Conservation (phyloP, 2,113 vertebrate species). For the Alethe diademata region DNA sequence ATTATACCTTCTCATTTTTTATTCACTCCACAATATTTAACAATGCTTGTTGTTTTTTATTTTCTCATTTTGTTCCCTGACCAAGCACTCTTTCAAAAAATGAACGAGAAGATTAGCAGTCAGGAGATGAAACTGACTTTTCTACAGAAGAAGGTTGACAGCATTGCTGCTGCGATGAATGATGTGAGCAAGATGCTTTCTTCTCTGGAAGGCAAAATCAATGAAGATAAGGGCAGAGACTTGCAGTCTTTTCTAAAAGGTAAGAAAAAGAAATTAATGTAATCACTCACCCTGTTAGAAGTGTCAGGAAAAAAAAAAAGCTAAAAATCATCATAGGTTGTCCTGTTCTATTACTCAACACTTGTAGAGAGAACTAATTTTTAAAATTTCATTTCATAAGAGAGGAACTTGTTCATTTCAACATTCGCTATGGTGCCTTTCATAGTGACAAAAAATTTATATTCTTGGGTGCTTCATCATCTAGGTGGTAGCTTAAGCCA, state of each 20-base stretch:
- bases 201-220: conserved; percentile 78
- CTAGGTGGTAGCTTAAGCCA: not conserved
- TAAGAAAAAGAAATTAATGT: conserved; percentile 67
- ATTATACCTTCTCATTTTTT: not conserved
- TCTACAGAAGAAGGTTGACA: conserved; percentile 75
- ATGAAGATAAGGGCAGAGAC: conserved; percentile 71
- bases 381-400: not conserved
- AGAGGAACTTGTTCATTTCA: not conserved
- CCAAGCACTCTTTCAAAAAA: conserved; percentile 70
- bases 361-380: not conserved
- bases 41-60: not conserved
- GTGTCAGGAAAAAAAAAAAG: not conserved
- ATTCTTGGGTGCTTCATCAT: not conserved
- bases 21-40: not conserved
- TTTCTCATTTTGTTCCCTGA: not conserved
- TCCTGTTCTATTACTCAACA: not conserved
- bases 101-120: conserved; percentile 68
- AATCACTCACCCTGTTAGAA: conserved; percentile 50
- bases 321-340: not conserved
- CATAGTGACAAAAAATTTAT: not conserved
- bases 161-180: conserved; percentile 62
- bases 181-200: conserved; percentile 56
- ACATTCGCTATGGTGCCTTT: not conserved
- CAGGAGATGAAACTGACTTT: conserved; percentile 72
- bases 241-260: conserved; percentile 76